Conservation (phyloP, 2,797 vertebrate species). For the Sebastes paucispinis region DNA sequence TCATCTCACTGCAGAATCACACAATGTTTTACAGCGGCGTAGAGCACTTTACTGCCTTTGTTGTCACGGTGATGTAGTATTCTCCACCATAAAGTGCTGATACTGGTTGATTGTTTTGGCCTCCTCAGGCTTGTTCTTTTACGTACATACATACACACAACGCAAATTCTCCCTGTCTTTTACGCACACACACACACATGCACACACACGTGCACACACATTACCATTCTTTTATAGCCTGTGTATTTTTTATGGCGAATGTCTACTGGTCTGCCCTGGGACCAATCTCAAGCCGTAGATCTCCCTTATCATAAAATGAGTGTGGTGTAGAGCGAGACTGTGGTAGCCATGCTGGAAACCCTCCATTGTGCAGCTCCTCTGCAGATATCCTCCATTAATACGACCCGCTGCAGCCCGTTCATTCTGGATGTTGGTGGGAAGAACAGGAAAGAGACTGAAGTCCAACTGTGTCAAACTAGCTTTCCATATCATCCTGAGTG, state of each 20-base stretch:
- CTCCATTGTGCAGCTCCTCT: slow-evolving; percentile 30
- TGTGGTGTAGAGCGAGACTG: slow-evolving; percentile 37
- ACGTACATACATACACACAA: slow-evolving; percentile 21
- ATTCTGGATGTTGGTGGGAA: slow-evolving; percentile 4
- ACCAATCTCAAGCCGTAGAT: slow-evolving; percentile 62
- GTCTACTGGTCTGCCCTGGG: slow-evolving; percentile 61
- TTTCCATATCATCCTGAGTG: neutral
- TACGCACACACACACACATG: slow-evolving; percentile 15
- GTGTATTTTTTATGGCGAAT: slow-evolving; percentile 69
- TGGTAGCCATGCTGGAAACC: slow-evolving; percentile 34
- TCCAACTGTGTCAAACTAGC: neutral
- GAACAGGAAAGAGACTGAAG: neutral
- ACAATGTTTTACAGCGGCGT: slow-evolving; percentile 73
- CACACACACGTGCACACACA: slow-evolving; percentile 25
- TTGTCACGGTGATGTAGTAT: slow-evolving; percentile 76
- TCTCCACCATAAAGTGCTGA: slow-evolving; percentile 73
- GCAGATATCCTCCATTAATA: slow-evolving; percentile 28
- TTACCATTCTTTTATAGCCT: slow-evolving; percentile 65
- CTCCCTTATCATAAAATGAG: slow-evolving; percentile 67
- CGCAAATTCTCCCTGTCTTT: slow-evolving; percentile 42
- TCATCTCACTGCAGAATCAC: slow-evolving; percentile 70
- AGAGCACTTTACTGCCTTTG: slow-evolving; percentile 77
- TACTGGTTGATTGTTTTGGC: slow-evolving; percentile 75
- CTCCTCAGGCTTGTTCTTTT: slow-evolving; percentile 55
- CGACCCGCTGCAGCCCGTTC: slow-evolving; percentile 10